phyloP scores from a whole-genome alignment of 1,140 invertebrate species.

The Pogonognathellus flavescens region DNA sequence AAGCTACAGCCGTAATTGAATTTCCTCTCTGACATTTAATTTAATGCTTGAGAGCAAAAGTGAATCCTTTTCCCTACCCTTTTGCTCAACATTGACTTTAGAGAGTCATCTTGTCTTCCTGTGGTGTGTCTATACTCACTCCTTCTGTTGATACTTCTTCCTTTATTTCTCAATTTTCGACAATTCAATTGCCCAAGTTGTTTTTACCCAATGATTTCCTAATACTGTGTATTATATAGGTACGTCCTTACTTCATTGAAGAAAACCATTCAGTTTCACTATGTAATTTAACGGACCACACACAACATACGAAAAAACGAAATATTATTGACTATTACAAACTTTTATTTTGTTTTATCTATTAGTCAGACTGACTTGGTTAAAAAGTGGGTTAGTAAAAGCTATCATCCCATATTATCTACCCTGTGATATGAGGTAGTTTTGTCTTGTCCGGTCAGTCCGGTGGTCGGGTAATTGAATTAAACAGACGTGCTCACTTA shows the following conservation, averaged over 20 bases:
- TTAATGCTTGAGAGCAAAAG: conserved; percentile 42
- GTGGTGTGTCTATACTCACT: background rate
- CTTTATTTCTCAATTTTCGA: conserved; percentile 21
- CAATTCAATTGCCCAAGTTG: conserved; percentile 26
- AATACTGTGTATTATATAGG: background rate
- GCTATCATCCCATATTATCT: background rate
- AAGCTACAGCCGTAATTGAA: background rate
- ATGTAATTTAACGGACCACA: conserved; percentile 44
- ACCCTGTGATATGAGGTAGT: background rate
- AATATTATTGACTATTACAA: conserved; percentile 32
- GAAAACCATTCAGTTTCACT: conserved; percentile 29
- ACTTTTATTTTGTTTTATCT: conserved; percentile 45
- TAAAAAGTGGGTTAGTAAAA: background rate
- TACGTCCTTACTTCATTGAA: conserved; percentile 5
- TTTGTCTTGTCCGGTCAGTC: background rate
- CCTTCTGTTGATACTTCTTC: background rate
- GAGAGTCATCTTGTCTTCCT: background rate
- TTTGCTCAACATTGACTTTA: conserved; percentile 5
- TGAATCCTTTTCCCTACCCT: conserved; percentile 21
- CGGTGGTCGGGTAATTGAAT: conserved; percentile 34
- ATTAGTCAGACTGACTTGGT: background rate
- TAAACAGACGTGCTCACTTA: conserved; percentile 8
- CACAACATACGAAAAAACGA: conserved; percentile 9
- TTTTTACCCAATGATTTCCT: conserved; percentile 28
- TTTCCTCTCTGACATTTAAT: conserved; percentile 50